Evolutionary conservation across 37 sponge, comb jelly and placozoan species (phyloP).

Genomic region (Dysidea cf. avara): DNA sequence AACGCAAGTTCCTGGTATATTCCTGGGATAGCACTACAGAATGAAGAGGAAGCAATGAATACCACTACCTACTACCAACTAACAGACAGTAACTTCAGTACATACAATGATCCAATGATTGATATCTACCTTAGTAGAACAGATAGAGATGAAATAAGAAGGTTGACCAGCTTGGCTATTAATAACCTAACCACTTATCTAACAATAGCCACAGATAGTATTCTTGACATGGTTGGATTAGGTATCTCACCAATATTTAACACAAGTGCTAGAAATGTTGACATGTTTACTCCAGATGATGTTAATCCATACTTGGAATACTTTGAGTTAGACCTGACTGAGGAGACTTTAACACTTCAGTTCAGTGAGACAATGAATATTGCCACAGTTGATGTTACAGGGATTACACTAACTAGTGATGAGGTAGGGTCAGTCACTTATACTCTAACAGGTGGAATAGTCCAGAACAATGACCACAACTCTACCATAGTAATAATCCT

Average conservation of each 20-base stretch:
- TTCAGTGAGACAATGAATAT: conserved; percentile 83
- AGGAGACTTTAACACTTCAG: conserved; percentile 52
- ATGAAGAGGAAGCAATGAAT: conserved; percentile 21
- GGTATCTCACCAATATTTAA: conserved; percentile 24
- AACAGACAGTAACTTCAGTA: conserved; percentile 39
- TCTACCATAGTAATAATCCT: conserved; percentile 33
- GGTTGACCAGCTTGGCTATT: conserved; percentile 41
- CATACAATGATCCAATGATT: conserved; percentile 40
- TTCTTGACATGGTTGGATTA: conserved; percentile 69
- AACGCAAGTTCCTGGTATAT: conserved; percentile 61
- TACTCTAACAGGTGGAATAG: conserved; percentile 65
- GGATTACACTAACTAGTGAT: conserved; percentile 48
- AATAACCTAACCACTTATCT: conserved; percentile 46
- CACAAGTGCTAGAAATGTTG: conserved; percentile 34
- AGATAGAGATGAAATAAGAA: conserved; percentile 65
- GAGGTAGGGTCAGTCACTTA: conserved; percentile 5
- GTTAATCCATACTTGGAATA: conserved; percentile 43
- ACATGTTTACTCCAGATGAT: conserved; percentile 44
- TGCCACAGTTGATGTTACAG: conserved; percentile 54
- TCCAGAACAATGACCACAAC: conserved; percentile 48
- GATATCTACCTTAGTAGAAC: conserved; percentile 50
- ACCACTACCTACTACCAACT: conserved; percentile 47
- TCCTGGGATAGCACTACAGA: conserved; percentile 61
- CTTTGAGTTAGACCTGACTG: conserved; percentile 56
- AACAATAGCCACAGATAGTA: conserved; percentile 7